phyloP scores from a whole-genome alignment of 2,797 vertebrate genomes.

The Champsocephalus esox region DNA sequence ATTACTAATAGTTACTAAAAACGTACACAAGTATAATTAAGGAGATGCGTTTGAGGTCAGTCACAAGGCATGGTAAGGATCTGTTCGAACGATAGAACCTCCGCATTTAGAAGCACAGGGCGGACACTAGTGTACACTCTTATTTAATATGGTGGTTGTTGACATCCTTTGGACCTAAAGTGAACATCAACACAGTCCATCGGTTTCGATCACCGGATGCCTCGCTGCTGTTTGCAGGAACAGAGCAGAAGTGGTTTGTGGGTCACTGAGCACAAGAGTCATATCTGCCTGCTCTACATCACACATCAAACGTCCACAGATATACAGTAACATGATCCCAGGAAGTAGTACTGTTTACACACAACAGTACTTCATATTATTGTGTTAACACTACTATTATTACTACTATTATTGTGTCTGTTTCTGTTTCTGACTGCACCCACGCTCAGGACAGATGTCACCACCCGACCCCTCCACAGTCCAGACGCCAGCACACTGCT shows the following conservation, averaged over 20 bases:
- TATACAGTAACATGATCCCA: conserved; percentile 63
- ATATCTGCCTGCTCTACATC: conserved; percentile 18
- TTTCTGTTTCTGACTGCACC: conserved; percentile 10
- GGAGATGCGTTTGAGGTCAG: conserved; percentile 8
- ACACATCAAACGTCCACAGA: conserved; percentile 25
- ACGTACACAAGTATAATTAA: not conserved
- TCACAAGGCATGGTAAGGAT: conserved; percentile 36
- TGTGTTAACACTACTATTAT: conserved; percentile 20
- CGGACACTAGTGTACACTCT: not conserved
- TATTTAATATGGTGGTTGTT: not conserved
- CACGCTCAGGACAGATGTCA: conserved; percentile 22
- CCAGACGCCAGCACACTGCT: conserved; percentile 2
- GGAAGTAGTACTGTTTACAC: conserved; percentile 51
- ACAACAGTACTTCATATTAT: conserved; percentile 37
- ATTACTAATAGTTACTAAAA: not conserved
- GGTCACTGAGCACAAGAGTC: not conserved
- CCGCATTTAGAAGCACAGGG: not conserved
- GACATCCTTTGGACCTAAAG: conserved; percentile 40
- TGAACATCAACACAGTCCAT: not conserved
- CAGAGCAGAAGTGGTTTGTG: not conserved
- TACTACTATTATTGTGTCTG: not conserved
- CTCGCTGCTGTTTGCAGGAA: not conserved
- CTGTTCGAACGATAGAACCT: conserved; percentile 29
- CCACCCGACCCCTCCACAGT: conserved; percentile 19
- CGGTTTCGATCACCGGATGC: not conserved